Evolutionary conservation across 2,888 invertebrate species (phyloP).

Genomic region (Ochropacha duplaris): DNA sequence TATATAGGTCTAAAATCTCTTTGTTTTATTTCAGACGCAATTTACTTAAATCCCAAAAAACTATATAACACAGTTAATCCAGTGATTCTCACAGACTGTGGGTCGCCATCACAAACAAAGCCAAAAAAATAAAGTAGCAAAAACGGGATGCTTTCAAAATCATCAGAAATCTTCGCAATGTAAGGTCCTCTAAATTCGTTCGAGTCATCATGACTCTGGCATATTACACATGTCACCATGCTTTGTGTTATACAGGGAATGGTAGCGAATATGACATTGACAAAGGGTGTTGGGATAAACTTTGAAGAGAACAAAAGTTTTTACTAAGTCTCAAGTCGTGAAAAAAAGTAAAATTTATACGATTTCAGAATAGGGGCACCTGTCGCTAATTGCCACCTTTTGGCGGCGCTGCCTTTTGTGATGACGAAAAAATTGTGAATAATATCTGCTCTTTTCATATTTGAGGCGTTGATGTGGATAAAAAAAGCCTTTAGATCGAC

Average conservation of each 20-base stretch:
- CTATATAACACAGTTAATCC: slow-evolving; percentile 1
- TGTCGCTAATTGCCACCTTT: slow-evolving; percentile 82
- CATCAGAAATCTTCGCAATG: slow-evolving; percentile 38
- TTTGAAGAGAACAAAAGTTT: slow-evolving; percentile 55
- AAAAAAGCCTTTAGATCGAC: slow-evolving; percentile 2
- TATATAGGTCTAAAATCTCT: too few relatives aligned
- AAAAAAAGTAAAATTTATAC: slow-evolving; percentile 68
- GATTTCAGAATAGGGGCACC: slow-evolving; percentile 70
- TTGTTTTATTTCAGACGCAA: slow-evolving; percentile 11
- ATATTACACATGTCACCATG: slow-evolving; percentile 72
- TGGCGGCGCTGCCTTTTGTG: slow-evolving; percentile 68
- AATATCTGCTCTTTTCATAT: slow-evolving; percentile 18
- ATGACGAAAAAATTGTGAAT: slow-evolving; percentile 41
- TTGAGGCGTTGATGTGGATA: not conserved
- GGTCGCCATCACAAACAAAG: slow-evolving; percentile 63
- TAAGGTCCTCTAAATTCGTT: slow-evolving; percentile 47
- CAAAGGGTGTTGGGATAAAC: slow-evolving; percentile 77
- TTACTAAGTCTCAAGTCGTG: slow-evolving; percentile 31
- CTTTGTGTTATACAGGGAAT: slow-evolving; percentile 64
- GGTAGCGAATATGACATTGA: slow-evolving; percentile 76
- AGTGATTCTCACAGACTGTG: slow-evolving; percentile 54
- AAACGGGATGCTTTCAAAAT: slow-evolving; percentile 36
- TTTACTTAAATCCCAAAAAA: slow-evolving; percentile 37
- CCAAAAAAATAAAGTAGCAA: slow-evolving; percentile 52
- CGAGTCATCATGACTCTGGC: slow-evolving; percentile 69